Evolutionary conservation across 2,888 invertebrate species (phyloP).

Genomic region (Cantharis rufa): DNA sequence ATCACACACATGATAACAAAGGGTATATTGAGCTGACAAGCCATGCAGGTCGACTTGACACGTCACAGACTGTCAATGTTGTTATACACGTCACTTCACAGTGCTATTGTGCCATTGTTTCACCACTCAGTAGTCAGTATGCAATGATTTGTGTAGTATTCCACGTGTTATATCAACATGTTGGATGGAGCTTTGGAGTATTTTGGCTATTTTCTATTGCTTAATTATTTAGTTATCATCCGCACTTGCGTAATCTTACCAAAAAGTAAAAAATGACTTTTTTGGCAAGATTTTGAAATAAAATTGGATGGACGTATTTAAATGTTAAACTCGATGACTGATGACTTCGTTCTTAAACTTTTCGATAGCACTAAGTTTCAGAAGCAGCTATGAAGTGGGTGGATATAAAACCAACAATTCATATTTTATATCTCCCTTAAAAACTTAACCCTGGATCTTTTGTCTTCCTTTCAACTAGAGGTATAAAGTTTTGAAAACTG

Average conservation of each 20-base stretch:
- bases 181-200: conserved; percentile 10
- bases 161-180: conserved; percentile 20
- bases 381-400: conserved; percentile 38
- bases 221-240: not conserved
- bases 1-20: conserved; percentile 43
- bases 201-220: conserved; percentile 5
- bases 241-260: not conserved
- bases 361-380: conserved; percentile 14
- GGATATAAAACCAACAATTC: conserved; percentile 38
- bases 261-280: not conserved
- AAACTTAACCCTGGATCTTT: conserved; percentile 29
- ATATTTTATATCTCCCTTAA: conserved; percentile 38
- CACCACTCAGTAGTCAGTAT: conserved; percentile 30
- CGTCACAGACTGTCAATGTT: conserved; percentile 49
- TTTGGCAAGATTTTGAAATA: not conserved
- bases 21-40: conserved; percentile 46
- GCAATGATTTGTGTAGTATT: conserved; percentile 30
- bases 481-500: conserved; percentile 42
- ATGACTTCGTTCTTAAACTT: conserved; percentile 21
- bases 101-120: conserved; percentile 47
- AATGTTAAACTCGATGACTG: conserved; percentile 13
- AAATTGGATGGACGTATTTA: not conserved
- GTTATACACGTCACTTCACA: conserved; percentile 50
- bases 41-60: conserved; percentile 47
- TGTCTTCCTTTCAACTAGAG: conserved; percentile 35